These are phyloP conservation scores for Hydractinia echinata DNA, from an alignment of 30 jellyfish, hydroid and myxozoan species.

Conservation along the genomic window DNA sequence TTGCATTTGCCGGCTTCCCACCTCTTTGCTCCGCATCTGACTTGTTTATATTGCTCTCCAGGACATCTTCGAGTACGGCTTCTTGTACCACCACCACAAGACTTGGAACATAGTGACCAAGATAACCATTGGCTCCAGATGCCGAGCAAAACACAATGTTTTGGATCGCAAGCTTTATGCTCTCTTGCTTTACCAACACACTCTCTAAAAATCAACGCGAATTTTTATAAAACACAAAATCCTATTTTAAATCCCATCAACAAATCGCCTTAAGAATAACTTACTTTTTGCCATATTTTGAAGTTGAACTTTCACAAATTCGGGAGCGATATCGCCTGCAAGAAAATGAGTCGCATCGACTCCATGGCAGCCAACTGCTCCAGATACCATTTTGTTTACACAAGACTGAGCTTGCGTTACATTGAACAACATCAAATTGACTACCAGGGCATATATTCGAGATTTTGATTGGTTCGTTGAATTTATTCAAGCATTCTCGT, in stretches of 20 bases:
- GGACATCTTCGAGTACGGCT: conserved; percentile 71
- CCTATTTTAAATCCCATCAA: background rate
- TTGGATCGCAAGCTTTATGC: conserved; percentile 39
- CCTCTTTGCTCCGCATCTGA: conserved; percentile 63
- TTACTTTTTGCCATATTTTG: conserved; percentile 55
- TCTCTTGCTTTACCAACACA: conserved; percentile 61
- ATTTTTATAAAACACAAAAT: background rate
- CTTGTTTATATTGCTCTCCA: conserved; percentile 38
- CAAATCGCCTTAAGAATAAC: background rate
- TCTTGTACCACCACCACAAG: conserved; percentile 84
- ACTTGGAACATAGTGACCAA: conserved; percentile 80
- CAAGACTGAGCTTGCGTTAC: conserved; percentile 26
- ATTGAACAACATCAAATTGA: conserved; percentile 29
- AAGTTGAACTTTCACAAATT: conserved; percentile 56
- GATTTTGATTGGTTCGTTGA: conserved; percentile 34
- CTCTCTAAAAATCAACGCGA: conserved; percentile 7
- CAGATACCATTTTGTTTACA: conserved; percentile 79
- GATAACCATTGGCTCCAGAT: conserved; percentile 84
- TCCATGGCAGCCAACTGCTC: conserved; percentile 89
- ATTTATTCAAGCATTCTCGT: conserved; percentile 69
- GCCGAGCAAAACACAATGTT: conserved; percentile 54
- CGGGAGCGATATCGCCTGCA: conserved; percentile 72
- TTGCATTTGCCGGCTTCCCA: conserved; percentile 65
- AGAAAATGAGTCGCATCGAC: conserved; percentile 57
- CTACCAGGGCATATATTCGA: conserved; percentile 60